Conservation (phyloP, 2,888 invertebrate genomes). For the Drepana falcataria region DNA sequence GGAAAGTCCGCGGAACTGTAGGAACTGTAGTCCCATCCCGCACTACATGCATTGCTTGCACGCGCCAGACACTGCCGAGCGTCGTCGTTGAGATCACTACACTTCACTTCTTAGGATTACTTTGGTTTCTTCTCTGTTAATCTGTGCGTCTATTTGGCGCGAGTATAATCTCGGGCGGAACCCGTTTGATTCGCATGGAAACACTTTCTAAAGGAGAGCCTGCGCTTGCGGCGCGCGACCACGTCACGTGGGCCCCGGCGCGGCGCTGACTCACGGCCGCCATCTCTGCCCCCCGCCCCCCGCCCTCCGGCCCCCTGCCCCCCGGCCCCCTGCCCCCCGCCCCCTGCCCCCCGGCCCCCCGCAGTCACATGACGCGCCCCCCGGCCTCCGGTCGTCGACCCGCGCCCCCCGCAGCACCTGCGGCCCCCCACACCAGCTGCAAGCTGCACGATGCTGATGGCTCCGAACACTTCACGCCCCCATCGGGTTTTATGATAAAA, state of each 20-base stretch:
- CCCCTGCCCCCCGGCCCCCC: conserved; percentile 18
- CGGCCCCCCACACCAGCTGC: conserved; percentile 2
- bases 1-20: too few relatives aligned
- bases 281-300: conserved; percentile 25
- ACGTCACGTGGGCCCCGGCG: conserved; percentile 8
- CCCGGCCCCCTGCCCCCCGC: conserved; percentile 7
- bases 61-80: too few relatives aligned
- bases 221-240: conserved; percentile 13
- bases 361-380: conserved; percentile 38
- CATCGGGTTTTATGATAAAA: neutral
- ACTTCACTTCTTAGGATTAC: too few relatives aligned
- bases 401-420: conserved; percentile 8
- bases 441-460: neutral
- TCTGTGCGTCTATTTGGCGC: too few relatives aligned
- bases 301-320: conserved; percentile 11
- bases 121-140: too few relatives aligned
- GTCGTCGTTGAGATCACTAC: too few relatives aligned
- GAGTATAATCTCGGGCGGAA: neutral
- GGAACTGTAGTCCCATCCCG: too few relatives aligned
- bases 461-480: neutral
- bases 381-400: conserved; percentile 11
- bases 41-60: too few relatives aligned
- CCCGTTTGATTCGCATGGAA: neutral
- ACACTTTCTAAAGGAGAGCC: conserved; percentile 2
- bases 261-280: conserved; percentile 17